Conservation (phyloP, 2,888 invertebrate species). For the Xanthorhoe spadicearia region DNA sequence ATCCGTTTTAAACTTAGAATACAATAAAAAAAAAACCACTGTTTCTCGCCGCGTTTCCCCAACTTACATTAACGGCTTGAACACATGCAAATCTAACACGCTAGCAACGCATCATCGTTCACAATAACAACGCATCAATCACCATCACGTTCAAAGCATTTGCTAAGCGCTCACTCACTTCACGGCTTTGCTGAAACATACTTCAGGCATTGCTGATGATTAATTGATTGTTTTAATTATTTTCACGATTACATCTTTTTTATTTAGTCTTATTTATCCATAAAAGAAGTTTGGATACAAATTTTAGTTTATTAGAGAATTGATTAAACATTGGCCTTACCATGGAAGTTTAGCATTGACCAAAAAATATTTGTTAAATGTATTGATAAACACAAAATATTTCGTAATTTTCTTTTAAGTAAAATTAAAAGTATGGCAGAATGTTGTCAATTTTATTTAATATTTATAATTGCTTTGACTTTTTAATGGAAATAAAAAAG, state of each 20-base stretch:
- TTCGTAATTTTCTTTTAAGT: slow-evolving; percentile 1
- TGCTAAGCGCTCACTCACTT: no score
- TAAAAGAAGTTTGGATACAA: background rate
- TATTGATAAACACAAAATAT: slow-evolving; percentile 3
- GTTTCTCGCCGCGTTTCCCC: no score
- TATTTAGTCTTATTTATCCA: background rate
- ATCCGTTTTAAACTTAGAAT: no score
- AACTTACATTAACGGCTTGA: no score
- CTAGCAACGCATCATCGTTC: no score
- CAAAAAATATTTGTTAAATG: background rate
- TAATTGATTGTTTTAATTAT: background rate
- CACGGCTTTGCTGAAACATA: no score
- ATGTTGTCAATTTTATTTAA: slow-evolving; percentile 17
- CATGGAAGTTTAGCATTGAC: background rate
- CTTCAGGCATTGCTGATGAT: no score
- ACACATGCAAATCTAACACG: no score
- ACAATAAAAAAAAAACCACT: no score
- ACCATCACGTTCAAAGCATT: no score
- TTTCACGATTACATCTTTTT: background rate
- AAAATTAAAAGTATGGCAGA: slow-evolving; percentile 10
- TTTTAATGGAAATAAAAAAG: slow-evolving; percentile 22
- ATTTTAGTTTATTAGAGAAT: background rate
- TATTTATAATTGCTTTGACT: slow-evolving; percentile 10
- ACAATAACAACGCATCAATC: no score
- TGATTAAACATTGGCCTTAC: slow-evolving; percentile 1